Evolutionary conservation across 1,140 invertebrate species (phyloP).

Genomic region (Trissolcus basalis): DNA sequence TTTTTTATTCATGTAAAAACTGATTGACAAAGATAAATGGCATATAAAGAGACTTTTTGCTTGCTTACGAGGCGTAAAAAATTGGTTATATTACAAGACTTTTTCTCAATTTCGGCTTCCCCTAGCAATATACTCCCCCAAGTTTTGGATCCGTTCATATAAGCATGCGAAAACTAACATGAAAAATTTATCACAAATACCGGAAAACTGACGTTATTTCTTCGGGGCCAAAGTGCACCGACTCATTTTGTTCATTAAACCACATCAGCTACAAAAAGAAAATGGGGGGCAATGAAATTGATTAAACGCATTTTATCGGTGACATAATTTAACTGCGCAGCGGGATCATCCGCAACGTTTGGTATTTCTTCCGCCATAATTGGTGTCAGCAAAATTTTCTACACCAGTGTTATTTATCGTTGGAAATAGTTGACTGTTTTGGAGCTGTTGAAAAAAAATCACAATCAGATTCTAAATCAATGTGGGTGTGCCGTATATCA

Average conservation of each 20-base stretch:
- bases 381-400: conserved; percentile 3
- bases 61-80: conserved; percentile 47
- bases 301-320: too few relatives aligned
- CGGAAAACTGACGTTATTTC: background rate
- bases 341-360: too few relatives aligned
- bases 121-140: conserved; percentile 24
- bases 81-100: conserved; percentile 44
- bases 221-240: too few relatives aligned
- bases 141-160: conserved; percentile 21
- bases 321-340: too few relatives aligned
- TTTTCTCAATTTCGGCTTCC: conserved; percentile 41
- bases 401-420: conserved; percentile 9
- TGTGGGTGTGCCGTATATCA: conserved; percentile 20
- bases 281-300: background rate
- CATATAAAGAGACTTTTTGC: conserved; percentile 41
- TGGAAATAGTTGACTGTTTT: conserved; percentile 28
- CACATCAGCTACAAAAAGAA: background rate
- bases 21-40: conserved; percentile 51
- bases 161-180: conserved; percentile 26
- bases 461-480: conserved; percentile 26
- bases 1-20: conserved; percentile 33
- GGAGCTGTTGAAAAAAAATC: conserved; percentile 20
- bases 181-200: conserved; percentile 32
- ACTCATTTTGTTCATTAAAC: conserved; percentile 10
- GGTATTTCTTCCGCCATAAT: too few relatives aligned